phyloP scores from a whole-genome alignment of 2,113 vertebrate genomes.

The Enhydra lutris region DNA sequence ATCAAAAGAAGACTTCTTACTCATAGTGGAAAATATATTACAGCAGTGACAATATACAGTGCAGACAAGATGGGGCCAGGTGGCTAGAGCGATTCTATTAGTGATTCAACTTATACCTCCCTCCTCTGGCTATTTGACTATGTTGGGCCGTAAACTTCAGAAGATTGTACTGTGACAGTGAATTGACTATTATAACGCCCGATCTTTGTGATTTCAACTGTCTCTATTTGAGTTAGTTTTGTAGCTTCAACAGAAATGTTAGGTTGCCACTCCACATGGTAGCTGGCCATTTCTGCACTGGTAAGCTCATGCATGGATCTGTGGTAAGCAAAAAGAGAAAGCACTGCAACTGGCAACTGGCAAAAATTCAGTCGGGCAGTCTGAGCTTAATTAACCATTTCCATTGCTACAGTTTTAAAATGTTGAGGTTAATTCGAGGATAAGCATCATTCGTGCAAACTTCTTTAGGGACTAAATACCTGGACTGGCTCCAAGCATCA shows the following conservation, averaged over 20 bases:
- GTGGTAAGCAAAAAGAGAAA: not conserved
- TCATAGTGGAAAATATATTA: not conserved
- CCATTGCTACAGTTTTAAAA: not conserved
- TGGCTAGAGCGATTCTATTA: not conserved
- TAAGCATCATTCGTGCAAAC: conserved; percentile 54
- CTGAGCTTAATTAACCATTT: conserved; percentile 37
- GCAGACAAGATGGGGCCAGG: not conserved
- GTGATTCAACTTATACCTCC: not conserved
- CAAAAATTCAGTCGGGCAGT: not conserved
- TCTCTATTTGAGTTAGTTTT: not conserved
- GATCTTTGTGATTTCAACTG: not conserved
- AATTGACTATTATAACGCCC: not conserved
- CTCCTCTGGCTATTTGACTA: not conserved
- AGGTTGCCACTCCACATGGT: not conserved
- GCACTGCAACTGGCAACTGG: not conserved
- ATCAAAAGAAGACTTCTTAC: not conserved
- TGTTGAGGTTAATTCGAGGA: conserved; percentile 58
- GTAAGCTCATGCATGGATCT: not conserved
- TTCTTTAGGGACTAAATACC: conserved; percentile 59
- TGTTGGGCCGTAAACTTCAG: not conserved
- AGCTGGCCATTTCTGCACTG: not conserved
- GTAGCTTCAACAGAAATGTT: not conserved
- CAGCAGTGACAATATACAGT: not conserved
- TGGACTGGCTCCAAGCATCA: conserved; percentile 37
- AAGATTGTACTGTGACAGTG: not conserved